Conservation (phyloP, 2,113 vertebrate species). For the Sialia sialis region DNA sequence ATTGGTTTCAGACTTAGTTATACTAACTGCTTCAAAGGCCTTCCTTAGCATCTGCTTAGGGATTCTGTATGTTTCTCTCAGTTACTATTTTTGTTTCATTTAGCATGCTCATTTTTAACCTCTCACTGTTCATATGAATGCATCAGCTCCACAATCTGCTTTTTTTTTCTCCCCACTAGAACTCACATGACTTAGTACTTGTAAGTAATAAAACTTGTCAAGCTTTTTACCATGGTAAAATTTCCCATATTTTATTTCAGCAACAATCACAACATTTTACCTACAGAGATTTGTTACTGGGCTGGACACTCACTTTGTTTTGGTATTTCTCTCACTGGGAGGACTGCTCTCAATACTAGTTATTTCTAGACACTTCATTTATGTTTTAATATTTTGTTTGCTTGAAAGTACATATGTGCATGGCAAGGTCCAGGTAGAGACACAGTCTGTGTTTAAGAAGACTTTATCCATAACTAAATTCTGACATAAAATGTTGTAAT, state of each 20-base stretch:
- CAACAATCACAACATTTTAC: background rate
- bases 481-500: background rate
- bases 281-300: background rate
- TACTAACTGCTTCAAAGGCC: conserved; percentile 60
- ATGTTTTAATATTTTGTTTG: conserved; percentile 16
- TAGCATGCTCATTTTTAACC: conserved; percentile 53
- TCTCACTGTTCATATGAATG: conserved; percentile 26
- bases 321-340: conserved; percentile 20
- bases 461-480: background rate
- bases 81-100: conserved; percentile 56
- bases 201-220: background rate
- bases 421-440: background rate
- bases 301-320: conserved; percentile 44
- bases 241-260: background rate
- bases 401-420: background rate
- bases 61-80: conserved; percentile 50
- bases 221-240: background rate
- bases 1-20: conserved; percentile 65
- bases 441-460: background rate
- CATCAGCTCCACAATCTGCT: background rate
- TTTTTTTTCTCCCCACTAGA: background rate
- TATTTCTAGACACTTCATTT: conserved; percentile 8
- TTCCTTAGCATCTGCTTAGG: conserved; percentile 53
- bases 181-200: background rate
- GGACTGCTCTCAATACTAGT: background rate